These are phyloP conservation scores for Ooceraea biroi DNA, from an alignment of 1,140 invertebrate species.

Conservation along the genomic window DNA sequence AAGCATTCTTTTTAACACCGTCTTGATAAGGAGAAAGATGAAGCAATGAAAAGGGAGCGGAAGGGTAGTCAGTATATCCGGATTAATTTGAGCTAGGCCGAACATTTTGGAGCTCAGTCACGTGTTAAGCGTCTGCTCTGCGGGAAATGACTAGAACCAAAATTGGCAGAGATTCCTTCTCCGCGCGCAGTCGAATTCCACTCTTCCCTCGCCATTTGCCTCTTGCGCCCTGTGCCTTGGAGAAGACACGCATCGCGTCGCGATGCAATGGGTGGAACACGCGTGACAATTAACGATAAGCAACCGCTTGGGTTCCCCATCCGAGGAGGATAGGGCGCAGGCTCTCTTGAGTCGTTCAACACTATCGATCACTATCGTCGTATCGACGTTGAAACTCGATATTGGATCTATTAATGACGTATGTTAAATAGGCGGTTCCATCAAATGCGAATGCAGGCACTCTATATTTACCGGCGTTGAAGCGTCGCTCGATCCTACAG, in stretches of 20 bases:
- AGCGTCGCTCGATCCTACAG: conserved; percentile 22
- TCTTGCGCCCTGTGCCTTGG: too few species aligned
- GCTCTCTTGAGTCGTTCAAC: too few species aligned
- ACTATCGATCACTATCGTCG: too few species aligned
- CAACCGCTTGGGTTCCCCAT: too few species aligned
- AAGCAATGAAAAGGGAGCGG: conserved; percentile 52
- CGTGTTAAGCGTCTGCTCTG: conserved; percentile 32
- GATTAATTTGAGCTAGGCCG: conserved; percentile 71
- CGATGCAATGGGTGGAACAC: too few species aligned
- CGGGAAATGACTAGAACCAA: neutral
- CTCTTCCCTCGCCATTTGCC: too few species aligned
- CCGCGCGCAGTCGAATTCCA: too few species aligned
- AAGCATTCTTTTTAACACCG: conserved; percentile 63
- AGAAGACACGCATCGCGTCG: neutral
- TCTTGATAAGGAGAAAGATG: conserved; percentile 32
- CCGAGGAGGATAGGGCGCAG: too few species aligned
- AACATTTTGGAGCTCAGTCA: conserved; percentile 73
- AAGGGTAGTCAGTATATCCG: neutral
- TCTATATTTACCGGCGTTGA: conserved; percentile 61
- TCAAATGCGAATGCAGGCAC: conserved; percentile 65
- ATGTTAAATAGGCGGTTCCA: conserved; percentile 26
- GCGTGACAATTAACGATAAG: too few species aligned
- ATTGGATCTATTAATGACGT: conserved; percentile 18
- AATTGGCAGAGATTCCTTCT: too few species aligned
- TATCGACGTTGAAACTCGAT: neutral